Evolutionary conservation across 2,113 vertebrate species (phyloP).

Genomic region (Hystrix brachyura): DNA sequence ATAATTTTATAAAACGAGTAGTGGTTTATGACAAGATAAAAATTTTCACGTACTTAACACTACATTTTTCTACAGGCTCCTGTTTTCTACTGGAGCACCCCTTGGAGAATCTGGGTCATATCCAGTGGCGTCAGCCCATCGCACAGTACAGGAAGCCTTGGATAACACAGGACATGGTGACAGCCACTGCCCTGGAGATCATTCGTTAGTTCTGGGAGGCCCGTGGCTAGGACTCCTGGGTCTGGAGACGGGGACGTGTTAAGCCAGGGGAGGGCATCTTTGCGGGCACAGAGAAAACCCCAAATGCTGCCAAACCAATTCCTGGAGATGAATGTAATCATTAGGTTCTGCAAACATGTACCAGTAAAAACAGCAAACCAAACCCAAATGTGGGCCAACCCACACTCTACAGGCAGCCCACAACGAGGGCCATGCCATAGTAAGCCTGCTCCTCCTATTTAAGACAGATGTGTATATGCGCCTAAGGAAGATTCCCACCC

Average conservation of each 20-base stretch:
- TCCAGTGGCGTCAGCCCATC: neutral
- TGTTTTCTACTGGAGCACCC: neutral
- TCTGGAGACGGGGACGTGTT: neutral
- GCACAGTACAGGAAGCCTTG: neutral
- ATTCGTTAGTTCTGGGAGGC: too few species aligned
- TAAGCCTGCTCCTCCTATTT: neutral
- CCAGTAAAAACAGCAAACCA: neutral
- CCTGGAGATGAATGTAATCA: neutral
- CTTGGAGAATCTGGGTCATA: neutral
- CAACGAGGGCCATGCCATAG: neutral
- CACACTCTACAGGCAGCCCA: neutral
- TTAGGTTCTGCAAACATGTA: neutral
- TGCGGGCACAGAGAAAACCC: neutral
- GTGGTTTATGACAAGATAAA: constrained; percentile 6
- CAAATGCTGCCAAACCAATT: neutral
- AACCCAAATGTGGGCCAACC: neutral
- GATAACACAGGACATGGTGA: neutral
- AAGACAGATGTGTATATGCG: neutral
- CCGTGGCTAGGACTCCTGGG: neutral
- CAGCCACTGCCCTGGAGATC: neutral
- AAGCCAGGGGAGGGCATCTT: neutral
- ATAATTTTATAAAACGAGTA: neutral
- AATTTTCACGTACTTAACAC: neutral
- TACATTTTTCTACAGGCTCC: neutral
- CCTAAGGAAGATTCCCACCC: neutral